Evolutionary conservation across 2,888 invertebrate genomes (phyloP).

Genomic region (Caenorhabditis afra): DNA sequence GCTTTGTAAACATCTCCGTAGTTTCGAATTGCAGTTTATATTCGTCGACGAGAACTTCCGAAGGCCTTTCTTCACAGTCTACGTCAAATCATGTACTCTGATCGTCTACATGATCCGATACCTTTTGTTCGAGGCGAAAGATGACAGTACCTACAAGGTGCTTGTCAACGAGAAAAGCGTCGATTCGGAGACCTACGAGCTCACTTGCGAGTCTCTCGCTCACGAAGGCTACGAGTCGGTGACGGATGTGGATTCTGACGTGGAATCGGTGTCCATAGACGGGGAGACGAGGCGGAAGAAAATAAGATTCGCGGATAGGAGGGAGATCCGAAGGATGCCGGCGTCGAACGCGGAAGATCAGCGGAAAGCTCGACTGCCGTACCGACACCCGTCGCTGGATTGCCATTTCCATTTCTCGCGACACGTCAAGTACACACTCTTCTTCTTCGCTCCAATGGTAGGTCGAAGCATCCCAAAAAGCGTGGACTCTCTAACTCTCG

Average conservation of each 20-base stretch:
- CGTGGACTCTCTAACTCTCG: not conserved
- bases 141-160: conserved; percentile 51
- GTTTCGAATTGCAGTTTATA: conserved; percentile 84
- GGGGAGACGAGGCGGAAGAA: conserved; percentile 38
- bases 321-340: conserved; percentile 81
- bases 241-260: conserved; percentile 63
- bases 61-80: conserved; percentile 96
- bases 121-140: conserved; percentile 41
- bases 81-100: conserved; percentile 94
- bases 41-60: conserved; percentile 88
- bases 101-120: conserved; percentile 90
- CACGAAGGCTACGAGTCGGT: conserved; percentile 68
- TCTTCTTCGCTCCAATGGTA: conserved; percentile 78
- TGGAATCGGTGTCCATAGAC: conserved; percentile 50
- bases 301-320: conserved; percentile 62
- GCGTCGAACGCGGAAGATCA: conserved; percentile 88
- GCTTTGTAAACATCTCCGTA: not conserved
- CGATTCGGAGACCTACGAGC: conserved; percentile 49
- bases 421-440: conserved; percentile 67
- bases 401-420: conserved; percentile 57
- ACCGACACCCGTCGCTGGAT: conserved; percentile 82
- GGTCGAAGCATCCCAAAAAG: conserved; percentile 27
- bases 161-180: conserved; percentile 39
- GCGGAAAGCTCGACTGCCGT: conserved; percentile 92
- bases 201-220: conserved; percentile 53